phyloP scores from a whole-genome alignment of 2,888 invertebrate species.

The Diaphora mendica region DNA sequence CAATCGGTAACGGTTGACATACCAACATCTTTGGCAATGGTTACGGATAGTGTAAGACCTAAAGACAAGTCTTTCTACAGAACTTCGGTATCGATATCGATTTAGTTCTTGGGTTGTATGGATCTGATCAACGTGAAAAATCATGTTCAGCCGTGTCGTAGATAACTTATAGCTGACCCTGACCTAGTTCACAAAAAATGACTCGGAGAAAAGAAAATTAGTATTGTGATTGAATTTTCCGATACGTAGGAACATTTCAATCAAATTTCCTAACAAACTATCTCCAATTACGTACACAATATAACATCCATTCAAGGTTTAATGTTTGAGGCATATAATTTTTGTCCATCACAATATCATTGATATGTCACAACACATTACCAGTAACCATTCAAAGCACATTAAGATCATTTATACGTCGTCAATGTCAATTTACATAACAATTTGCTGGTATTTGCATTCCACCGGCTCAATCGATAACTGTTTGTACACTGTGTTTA shows the following conservation, averaged over 20 bases:
- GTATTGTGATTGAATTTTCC: too few species aligned
- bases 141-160: too few species aligned
- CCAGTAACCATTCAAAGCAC: slow-evolving; percentile 11
- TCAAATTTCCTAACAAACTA: neutral
- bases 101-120: too few species aligned
- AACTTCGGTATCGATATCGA: too few species aligned
- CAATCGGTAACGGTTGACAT: too few species aligned
- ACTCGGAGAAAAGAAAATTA: too few species aligned
- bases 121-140: too few species aligned
- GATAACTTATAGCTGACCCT: too few species aligned
- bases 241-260: neutral
- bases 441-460: slow-evolving; percentile 31
- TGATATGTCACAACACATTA: slow-evolving; percentile 7
- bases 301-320: neutral
- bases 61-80: too few species aligned
- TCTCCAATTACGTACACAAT: neutral
- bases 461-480: slow-evolving; percentile 28
- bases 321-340: neutral
- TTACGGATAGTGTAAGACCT: too few species aligned
- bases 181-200: too few species aligned
- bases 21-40: too few species aligned
- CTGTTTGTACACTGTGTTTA: slow-evolving; percentile 21
- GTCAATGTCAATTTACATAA: slow-evolving; percentile 30
- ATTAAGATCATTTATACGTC: slow-evolving; percentile 16
- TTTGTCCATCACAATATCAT: neutral